Evolutionary conservation across 1,140 invertebrate genomes (phyloP).

Genomic region (Brachionus asplanchnoidis): DNA sequence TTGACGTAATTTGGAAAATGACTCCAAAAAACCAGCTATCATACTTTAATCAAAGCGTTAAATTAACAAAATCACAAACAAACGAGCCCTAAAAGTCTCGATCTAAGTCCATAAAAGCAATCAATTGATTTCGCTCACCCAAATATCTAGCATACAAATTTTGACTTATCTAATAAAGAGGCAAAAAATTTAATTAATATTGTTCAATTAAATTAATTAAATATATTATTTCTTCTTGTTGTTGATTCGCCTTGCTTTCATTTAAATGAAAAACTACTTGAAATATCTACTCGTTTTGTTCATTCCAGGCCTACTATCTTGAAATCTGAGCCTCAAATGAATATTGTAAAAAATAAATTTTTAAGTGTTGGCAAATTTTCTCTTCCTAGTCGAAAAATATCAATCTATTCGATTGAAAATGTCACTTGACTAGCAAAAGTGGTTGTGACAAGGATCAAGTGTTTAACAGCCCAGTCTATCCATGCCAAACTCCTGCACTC

Average conservation of each 20-base stretch:
- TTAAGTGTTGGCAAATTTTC: neutral
- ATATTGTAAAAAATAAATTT: neutral
- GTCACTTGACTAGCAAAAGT: neutral
- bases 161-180: neutral
- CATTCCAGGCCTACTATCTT: neutral
- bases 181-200: conserved; percentile 19
- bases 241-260: neutral
- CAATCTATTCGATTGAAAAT: conserved; percentile 2
- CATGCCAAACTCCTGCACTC: neutral
- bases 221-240: neutral
- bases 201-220: conserved; percentile 37
- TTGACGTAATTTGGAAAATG: conserved; percentile 41
- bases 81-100: neutral
- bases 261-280: conserved; percentile 4
- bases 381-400: neutral
- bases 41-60: conserved; percentile 30
- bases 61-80: neutral
- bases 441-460: neutral
- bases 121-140: neutral
- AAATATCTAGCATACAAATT: neutral
- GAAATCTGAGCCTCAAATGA: neutral
- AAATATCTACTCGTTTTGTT: conserved; percentile 1
- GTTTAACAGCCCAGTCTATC: neutral
- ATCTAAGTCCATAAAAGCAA: neutral
- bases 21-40: conserved; percentile 41